These are phyloP conservation scores for Dendronephthya gigantea DNA, from an alignment of 64 coral and sea anemone species.

Conservation along the genomic window DNA sequence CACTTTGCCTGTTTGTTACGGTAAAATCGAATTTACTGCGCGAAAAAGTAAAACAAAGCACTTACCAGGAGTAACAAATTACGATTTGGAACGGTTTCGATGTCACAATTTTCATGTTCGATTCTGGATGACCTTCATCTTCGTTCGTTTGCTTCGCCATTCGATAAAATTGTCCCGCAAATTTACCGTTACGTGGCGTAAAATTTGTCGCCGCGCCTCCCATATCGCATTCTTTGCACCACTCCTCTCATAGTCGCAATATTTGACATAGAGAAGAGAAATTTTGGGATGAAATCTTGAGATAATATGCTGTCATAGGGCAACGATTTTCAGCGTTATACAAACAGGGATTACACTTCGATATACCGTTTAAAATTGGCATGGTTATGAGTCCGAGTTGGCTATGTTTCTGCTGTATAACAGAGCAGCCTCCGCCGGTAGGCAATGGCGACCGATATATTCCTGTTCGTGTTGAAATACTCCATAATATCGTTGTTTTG, in stretches of 20 bases:
- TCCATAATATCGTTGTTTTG: background rate
- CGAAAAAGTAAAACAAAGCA: too few species aligned
- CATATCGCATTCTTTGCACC: background rate
- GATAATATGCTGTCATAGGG: background rate
- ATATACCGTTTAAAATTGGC: background rate
- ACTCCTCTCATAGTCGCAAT: background rate
- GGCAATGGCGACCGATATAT: background rate
- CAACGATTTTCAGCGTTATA: background rate
- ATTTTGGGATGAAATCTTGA: background rate
- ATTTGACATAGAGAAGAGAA: background rate
- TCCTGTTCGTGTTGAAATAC: background rate
- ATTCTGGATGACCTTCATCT: too few species aligned
- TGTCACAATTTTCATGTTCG: background rate
- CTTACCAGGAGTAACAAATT: too few species aligned
- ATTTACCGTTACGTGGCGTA: background rate
- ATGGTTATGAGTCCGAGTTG: conserved; percentile 7
- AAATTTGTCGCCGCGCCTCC: background rate
- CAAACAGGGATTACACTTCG: background rate
- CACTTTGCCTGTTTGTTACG: too few species aligned
- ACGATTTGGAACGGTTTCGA: background rate
- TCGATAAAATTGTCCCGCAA: background rate
- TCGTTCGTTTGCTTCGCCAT: too few species aligned
- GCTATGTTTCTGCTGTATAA: conserved; percentile 11
- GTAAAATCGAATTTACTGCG: too few species aligned
- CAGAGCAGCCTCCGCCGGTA: conserved; percentile 3